Base-by-base conservation (phyloP, 2,113 vertebrate species). In the Coreoperca whiteheadi region DNA sequence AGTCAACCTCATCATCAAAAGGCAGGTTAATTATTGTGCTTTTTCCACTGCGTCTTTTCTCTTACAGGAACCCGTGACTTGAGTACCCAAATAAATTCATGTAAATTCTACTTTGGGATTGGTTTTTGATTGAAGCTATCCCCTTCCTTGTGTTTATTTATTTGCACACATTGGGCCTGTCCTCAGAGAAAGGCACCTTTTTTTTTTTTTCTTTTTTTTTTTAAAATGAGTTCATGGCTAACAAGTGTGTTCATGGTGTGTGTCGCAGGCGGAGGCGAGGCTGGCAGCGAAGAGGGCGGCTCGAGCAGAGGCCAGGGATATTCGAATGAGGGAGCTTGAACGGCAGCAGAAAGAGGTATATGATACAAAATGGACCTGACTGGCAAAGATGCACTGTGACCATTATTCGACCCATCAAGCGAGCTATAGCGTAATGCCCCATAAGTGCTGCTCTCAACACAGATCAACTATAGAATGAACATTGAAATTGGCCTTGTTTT, bases 291-390 rank as follows among this genome's bases (percentile, higher is more conserved):
- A 98, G 88, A 95, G 98, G 66, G 98, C 98, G 14, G 98, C 98
- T 43, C 96, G 98, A 73, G 98, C 98, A 30, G 98, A 99, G 94
- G 98, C 98, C 68, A 96, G 98, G 90, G 98, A 99, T 85, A 99
- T 99, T 83, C 97, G 98, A 64, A 99, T 99, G 98, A 95, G 96
- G 90, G 98, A 99, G 92, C 94, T 99, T 87, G 98, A 99, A 74
- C 95, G 98, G 50, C 98, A 99, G 56, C 98, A 99, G 48, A 98
- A 97, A 95, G 98, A 99, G 98, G 98, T 99, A 96, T 56, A 59
- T 11, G 48, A 66, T 16, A 25, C 43, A 63, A 48, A 80, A 15
- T 59, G 73, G 14, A 74, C 30, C 71, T 71, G 64, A 34, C 60
- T 59, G 67, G 12, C 25, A 48, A 68, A 66, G 4, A 80, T 74